These are phyloP conservation scores for Dicranocentrus wangi DNA, from an alignment of 2,888 invertebrate genomes.

Conservation along the genomic window DNA sequence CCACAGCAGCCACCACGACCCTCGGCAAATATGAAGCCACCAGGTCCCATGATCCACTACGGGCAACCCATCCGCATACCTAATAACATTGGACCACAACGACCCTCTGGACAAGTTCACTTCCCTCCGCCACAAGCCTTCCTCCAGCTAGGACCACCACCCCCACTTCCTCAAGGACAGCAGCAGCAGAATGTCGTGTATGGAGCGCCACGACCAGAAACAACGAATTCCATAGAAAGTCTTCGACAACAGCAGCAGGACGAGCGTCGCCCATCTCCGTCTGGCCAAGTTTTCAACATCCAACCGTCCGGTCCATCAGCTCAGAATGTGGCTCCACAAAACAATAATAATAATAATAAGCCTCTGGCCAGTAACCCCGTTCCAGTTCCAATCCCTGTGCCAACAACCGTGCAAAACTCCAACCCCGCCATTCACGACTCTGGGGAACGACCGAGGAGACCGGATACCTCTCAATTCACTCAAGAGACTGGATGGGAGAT, in stretches of 20 bases:
- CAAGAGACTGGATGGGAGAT: conserved; percentile 71
- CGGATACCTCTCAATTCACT: conserved; percentile 12
- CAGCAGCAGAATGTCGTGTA: conserved; percentile 2
- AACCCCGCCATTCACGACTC: conserved; percentile 6
- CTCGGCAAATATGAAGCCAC: conserved; percentile 46
- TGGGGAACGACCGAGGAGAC: not conserved
- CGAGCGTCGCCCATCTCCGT: conserved; percentile 55
- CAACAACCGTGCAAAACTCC: conserved; percentile 26
- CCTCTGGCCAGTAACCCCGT: conserved; percentile 29
- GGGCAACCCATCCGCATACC: conserved; percentile 50
- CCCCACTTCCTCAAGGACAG: not conserved
- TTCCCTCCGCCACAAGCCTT: conserved; percentile 56
- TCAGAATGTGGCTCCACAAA: not conserved
- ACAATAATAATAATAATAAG: too few relatives aligned
- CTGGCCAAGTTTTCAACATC: conserved; percentile 50
- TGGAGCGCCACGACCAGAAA: conserved; percentile 35
- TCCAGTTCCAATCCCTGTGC: conserved; percentile 59
- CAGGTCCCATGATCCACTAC: conserved; percentile 47
- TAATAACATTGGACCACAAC: conserved; percentile 56
- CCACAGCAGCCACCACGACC: conserved; percentile 34
- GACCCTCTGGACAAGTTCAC: conserved; percentile 58
- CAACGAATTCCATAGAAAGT: too few relatives aligned
- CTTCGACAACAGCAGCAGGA: conserved; percentile 25
- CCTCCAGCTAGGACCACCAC: conserved; percentile 55
- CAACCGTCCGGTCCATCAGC: conserved; percentile 16